Evolutionary conservation across 1,140 invertebrate genomes (phyloP).

Genomic region (Lepidurus packardi): DNA sequence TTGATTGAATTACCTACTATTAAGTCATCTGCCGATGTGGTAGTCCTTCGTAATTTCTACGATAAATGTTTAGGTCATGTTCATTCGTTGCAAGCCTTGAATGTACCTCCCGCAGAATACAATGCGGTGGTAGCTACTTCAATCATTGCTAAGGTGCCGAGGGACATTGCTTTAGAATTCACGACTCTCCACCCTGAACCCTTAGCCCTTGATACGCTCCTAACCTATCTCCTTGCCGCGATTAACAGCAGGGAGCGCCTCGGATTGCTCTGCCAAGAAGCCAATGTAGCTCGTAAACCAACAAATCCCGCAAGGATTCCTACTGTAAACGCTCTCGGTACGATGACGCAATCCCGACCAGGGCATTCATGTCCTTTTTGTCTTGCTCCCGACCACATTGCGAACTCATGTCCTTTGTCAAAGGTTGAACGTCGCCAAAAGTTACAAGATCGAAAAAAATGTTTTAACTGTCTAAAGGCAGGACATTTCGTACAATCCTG

Average conservation of each 20-base stretch:
- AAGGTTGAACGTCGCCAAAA: background rate
- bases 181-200: background rate
- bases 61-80: conserved; percentile 6
- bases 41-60: background rate
- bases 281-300: background rate
- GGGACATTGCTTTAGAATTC: conserved; percentile 1
- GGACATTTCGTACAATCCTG: background rate
- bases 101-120: background rate
- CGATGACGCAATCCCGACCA: background rate
- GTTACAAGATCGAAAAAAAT: background rate
- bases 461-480: background rate
- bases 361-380: background rate
- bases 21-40: background rate
- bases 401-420: background rate
- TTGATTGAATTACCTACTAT: background rate
- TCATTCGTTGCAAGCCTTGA: background rate
- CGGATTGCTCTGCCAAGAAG: background rate
- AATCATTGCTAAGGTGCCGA: background rate
- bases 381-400: background rate
- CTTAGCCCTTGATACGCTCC: background rate
- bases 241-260: background rate
- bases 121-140: background rate
- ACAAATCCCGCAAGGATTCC: background rate
- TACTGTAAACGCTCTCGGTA: background rate
- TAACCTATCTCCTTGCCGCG: background rate